These are phyloP conservation scores for Mimas tiliae DNA, from an alignment of 2,888 invertebrate species.

Conservation along the genomic window DNA sequence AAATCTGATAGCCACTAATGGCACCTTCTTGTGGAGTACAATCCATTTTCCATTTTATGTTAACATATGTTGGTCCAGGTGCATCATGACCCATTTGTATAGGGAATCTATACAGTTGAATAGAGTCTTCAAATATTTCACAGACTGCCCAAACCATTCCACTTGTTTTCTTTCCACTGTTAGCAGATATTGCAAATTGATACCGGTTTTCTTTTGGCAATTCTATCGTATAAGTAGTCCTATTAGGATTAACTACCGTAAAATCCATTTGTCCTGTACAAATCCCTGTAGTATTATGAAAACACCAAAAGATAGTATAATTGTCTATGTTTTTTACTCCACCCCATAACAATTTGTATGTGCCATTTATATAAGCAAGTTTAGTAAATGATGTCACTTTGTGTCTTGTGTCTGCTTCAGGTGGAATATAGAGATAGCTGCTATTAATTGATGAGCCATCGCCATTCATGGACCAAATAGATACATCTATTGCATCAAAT, in stretches of 20 bases:
- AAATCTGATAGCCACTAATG: constrained; percentile 89
- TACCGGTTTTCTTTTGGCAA: constrained; percentile 85
- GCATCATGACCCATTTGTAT: constrained; percentile 64
- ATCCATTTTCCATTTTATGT: constrained; percentile 90
- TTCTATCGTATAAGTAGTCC: constrained; percentile 84
- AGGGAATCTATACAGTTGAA: constrained; percentile 83
- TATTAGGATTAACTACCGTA: constrained; percentile 62
- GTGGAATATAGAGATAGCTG: constrained; percentile 86
- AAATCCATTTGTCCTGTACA: constrained; percentile 84
- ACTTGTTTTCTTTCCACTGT: constrained; percentile 88
- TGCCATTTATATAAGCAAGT: constrained; percentile 88
- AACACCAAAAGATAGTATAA: constrained; percentile 94
- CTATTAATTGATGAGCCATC: constrained; percentile 84
- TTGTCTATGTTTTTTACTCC: constrained; percentile 83
- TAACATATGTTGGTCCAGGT: constrained; percentile 69
- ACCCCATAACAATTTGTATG: constrained; percentile 91
- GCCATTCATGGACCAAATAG: constrained; percentile 86
- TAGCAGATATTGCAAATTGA: constrained; percentile 93
- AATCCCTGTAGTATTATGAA: constrained; percentile 69
- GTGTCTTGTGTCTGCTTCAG: constrained; percentile 68
- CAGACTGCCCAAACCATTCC: constrained; percentile 95
- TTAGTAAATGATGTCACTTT: constrained; percentile 86
- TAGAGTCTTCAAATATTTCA: constrained; percentile 75
- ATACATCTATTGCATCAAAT: constrained; percentile 72
- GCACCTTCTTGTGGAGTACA: constrained; percentile 89